Evolutionary conservation across 2,797 vertebrate species (phyloP).

Genomic region (Helostoma temminkii): DNA sequence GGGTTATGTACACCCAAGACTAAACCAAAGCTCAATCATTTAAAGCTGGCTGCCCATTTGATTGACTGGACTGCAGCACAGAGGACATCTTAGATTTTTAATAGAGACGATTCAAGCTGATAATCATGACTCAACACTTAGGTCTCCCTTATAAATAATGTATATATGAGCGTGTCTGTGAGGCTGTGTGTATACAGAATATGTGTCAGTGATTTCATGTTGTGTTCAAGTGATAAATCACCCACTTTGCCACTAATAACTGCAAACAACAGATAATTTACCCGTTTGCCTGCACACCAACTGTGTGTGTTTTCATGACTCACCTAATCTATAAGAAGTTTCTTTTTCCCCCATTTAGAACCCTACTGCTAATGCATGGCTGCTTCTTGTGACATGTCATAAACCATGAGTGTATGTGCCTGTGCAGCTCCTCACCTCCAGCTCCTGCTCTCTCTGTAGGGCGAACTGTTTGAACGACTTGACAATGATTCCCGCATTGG

Average conservation of each 20-base stretch:
- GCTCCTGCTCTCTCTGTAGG: constrained; percentile 95
- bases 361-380: neutral
- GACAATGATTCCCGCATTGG: constrained; percentile 96
- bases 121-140: constrained; percentile 20
- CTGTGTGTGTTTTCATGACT: constrained; percentile 23
- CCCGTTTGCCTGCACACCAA: neutral
- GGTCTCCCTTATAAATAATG: neutral
- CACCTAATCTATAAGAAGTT: neutral
- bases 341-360: neutral
- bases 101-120: constrained; percentile 4
- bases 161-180: neutral
- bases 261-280: constrained; percentile 15
- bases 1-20: neutral
- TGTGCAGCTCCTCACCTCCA: constrained; percentile 87
- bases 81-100: constrained; percentile 24
- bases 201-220: neutral
- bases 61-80: constrained; percentile 28
- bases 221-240: constrained; percentile 1
- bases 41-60: constrained; percentile 42
- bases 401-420: constrained; percentile 4
- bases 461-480: constrained; percentile 99
- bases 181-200: neutral
- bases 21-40: constrained; percentile 51
- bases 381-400: neutral
- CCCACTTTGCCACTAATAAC: constrained; percentile 21